Evolutionary conservation across 2,113 vertebrate species (phyloP), one percentile per base, ranked within the genome.

Genomic region (Marcusenius ussheri): DNA sequence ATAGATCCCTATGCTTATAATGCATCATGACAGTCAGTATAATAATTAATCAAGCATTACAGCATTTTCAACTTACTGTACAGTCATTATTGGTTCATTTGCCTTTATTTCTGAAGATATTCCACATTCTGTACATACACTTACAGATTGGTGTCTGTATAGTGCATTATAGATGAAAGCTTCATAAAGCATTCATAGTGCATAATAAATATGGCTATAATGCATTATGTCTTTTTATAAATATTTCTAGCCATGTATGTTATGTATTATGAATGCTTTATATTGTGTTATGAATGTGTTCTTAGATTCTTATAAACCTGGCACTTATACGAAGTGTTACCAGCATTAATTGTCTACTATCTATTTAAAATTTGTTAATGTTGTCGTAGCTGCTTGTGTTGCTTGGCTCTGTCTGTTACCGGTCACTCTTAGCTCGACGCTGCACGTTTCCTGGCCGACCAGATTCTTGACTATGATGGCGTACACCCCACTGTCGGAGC

Each of bases 341-440:
- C 7, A 62, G 58, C 7, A 8, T 66, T 66, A 66, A n/a, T 66
- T 27, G 58, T 66, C 24, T 66, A 3, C 24, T 11, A 0, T 66
- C 24, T 66, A 27, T 66, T 66, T 66, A 66, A 66, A 66, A n/a
- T 10, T 1, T 11, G n/a, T 27, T 66, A 66, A 3, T 27, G 62
- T 3, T 27, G 62, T 9, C 24, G 7, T 27, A 13, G n/a, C n/a
- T 66, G 62, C n/a, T 66, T 1, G 24, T 66, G 27, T 11, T 11
- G 56, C 56, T 62, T 24, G 56, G 7, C 56, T n/a, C 56, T 7
- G 24, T n/a, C 56, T 66, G 83, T 95, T 94, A 98, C 97, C 97
- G 96, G 96, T 96, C 45, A 98, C 94, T 90, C 94, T 94, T 83
- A 99, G 94, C 91, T 95, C 94, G 93, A 97, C 95, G 92, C 91